Percentiles rank a stretch among this genome's conserved stretches.
phyloP scores from a whole-genome alignment of 2,888 invertebrate genomes.

The Cerastis rubricosa region DNA sequence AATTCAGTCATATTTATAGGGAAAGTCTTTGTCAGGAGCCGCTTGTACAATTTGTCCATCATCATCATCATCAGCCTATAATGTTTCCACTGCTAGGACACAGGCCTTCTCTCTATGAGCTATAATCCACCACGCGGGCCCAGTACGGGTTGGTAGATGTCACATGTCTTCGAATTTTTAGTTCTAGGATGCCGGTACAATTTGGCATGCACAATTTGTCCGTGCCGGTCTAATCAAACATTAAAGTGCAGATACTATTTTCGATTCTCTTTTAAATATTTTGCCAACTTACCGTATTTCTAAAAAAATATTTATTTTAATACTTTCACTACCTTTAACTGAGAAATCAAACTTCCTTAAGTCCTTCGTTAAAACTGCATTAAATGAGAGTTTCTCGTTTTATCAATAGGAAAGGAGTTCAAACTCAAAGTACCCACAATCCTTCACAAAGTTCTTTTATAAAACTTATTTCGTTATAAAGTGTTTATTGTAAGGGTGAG shows the following conservation, averaged over 20 bases:
- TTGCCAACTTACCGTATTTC: not conserved
- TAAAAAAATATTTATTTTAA: not conserved
- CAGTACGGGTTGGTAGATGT: too few relatives aligned
- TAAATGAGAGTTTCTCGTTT: constrained; percentile 72
- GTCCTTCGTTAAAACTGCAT: constrained; percentile 75
- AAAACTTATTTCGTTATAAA: constrained; percentile 77
- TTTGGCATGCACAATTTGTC: not conserved
- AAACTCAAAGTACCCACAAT: constrained; percentile 81
- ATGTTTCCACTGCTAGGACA: too few relatives aligned
- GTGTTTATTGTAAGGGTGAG: constrained; percentile 66
- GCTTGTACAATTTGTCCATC: not conserved
- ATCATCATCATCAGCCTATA: too few relatives aligned
- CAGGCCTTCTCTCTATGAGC: too few relatives aligned
- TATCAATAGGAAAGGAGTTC: constrained; percentile 69
- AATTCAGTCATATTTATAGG: not conserved
- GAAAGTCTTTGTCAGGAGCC: not conserved
- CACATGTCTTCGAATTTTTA: too few relatives aligned
- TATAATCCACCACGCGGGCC: too few relatives aligned
- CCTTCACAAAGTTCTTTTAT: constrained; percentile 79
- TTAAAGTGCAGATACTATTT: not conserved
- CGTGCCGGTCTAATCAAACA: not conserved
- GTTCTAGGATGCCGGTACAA: too few relatives aligned
- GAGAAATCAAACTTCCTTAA: constrained; percentile 43
- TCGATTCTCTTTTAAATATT: not conserved
- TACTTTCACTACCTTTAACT: not conserved